Conservation (phyloP, 2,797 vertebrate species). For the Scleropages formosus region DNA sequence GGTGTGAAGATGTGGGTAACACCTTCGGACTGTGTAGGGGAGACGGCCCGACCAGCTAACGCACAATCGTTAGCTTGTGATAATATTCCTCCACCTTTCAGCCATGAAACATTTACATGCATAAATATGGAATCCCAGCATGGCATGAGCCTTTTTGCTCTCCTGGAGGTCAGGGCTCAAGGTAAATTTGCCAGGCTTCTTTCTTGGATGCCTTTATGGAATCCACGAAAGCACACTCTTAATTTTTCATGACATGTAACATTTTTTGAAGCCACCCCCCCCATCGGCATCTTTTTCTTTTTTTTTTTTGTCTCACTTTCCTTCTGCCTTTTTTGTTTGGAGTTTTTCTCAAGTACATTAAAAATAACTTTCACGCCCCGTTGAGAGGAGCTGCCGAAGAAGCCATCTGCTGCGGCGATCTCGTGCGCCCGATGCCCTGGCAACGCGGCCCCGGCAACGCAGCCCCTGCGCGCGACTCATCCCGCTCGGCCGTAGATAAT, state of each 20-base stretch:
- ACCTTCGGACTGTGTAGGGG: not conserved
- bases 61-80: constrained; percentile 7
- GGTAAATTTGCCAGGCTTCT: not conserved
- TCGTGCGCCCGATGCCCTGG: constrained; percentile 37
- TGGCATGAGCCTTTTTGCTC: not conserved
- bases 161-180: not conserved
- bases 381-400: constrained; percentile 48
- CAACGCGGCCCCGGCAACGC: not conserved
- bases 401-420: constrained; percentile 62
- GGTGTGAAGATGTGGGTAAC: not conserved
- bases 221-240: not conserved
- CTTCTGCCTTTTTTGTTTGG: constrained; percentile 48
- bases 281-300: not conserved
- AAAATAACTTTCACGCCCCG: constrained; percentile 54
- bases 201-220: too few species aligned
- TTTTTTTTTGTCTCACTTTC: constrained; percentile 26
- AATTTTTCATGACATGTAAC: constrained; percentile 25
- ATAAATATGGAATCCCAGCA: constrained; percentile 21
- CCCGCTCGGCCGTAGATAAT: not conserved
- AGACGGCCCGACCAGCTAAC: not conserved
- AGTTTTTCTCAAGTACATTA: constrained; percentile 57
- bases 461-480: not conserved
- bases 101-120: constrained; percentile 17
- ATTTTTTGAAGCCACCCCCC: constrained; percentile 39
- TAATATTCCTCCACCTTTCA: constrained; percentile 1